phyloP scores from a whole-genome alignment of 1,140 invertebrate genomes.

The Hyphantria cunea region DNA sequence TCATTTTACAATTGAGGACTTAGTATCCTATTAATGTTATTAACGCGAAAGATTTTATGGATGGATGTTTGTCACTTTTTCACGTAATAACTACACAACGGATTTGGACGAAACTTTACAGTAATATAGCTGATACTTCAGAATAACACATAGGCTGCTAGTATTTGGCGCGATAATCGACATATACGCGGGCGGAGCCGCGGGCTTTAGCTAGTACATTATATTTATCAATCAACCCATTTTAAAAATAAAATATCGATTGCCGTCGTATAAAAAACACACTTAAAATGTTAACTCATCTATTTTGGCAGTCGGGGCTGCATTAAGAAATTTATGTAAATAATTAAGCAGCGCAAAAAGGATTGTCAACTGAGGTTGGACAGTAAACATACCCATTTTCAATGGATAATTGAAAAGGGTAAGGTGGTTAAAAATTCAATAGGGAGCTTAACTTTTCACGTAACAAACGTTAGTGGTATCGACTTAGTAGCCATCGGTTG shows the following conservation, averaged over 20 bases:
- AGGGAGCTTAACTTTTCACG: slow-evolving; percentile 54
- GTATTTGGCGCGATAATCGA: no score
- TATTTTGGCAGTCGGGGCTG: slow-evolving; percentile 63
- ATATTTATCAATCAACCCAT: neutral
- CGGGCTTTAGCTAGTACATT: no score
- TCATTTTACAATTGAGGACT: no score
- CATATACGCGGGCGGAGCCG: no score
- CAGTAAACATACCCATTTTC: slow-evolving; percentile 70
- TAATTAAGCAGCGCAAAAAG: slow-evolving; percentile 77
- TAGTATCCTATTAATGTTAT: no score
- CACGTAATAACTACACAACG: no score
- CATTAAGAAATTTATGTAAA: slow-evolving; percentile 78
- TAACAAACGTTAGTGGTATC: slow-evolving; percentile 16
- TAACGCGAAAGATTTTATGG: no score
- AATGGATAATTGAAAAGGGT: slow-evolving; percentile 78
- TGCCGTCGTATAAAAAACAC: slow-evolving; percentile 14
- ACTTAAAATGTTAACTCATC: slow-evolving; percentile 35
- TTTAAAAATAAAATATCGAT: slow-evolving; percentile 1
- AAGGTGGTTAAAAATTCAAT: slow-evolving; percentile 73
- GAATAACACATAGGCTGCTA: no score
- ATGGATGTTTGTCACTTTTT: no score
- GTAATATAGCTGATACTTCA: no score
- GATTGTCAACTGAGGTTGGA: slow-evolving; percentile 74
- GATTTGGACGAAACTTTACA: no score
- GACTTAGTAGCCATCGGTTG: slow-evolving; percentile 2